These are phyloP conservation scores for Dusona sp. DNA, from an alignment of 2,888 invertebrate genomes.

Conservation along the genomic window DNA sequence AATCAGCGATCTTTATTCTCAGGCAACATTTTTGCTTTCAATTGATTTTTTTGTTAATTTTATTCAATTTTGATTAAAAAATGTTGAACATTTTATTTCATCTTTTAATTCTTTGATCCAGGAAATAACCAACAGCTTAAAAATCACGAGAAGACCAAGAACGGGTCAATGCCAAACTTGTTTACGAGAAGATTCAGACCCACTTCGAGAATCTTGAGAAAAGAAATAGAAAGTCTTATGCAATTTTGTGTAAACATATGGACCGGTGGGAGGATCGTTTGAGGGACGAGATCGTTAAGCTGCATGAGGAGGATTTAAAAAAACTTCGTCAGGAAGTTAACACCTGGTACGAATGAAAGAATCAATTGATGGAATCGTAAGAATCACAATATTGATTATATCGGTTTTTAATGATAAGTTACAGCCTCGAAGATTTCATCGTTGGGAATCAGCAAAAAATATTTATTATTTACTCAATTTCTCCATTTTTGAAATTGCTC, in stretches of 20 bases:
- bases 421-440: background rate
- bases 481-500: background rate
- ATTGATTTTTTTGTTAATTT: background rate
- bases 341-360: slow-evolving; percentile 60
- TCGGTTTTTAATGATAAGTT: background rate
- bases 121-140: slow-evolving; percentile 68
- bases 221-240: slow-evolving; percentile 66
- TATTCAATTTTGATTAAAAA: background rate
- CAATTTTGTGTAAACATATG: slow-evolving; percentile 71
- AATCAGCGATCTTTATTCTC: slow-evolving; percentile 67
- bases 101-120: slow-evolving; percentile 22
- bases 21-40: slow-evolving; percentile 54
- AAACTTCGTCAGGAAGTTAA: slow-evolving; percentile 66
- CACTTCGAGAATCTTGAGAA: slow-evolving; percentile 70
- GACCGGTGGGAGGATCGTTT: slow-evolving; percentile 71
- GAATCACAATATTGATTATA: background rate
- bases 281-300: slow-evolving; percentile 66
- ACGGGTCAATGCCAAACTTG: slow-evolving; percentile 55
- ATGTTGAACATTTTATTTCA: background rate
- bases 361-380: background rate
- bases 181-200: slow-evolving; percentile 69
- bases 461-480: background rate
- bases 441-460: background rate
- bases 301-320: slow-evolving; percentile 68
- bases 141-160: slow-evolving; percentile 57